phyloP scores from a whole-genome alignment of 2,797 vertebrate species.

The Zenarchopterus dispar region DNA sequence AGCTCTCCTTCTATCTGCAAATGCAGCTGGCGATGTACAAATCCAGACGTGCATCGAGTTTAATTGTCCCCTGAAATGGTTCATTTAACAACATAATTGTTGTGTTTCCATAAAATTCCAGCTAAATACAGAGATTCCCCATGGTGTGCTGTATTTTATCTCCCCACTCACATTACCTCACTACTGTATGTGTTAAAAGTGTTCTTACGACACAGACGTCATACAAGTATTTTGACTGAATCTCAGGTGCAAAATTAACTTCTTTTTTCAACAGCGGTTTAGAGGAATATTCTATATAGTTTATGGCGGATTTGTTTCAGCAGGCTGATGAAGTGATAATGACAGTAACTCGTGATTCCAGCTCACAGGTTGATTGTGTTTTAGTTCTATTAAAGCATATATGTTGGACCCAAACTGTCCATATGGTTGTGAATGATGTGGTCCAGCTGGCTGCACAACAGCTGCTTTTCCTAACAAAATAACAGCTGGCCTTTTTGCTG shows the following conservation, averaged over 20 bases:
- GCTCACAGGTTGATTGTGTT: too few relatives aligned
- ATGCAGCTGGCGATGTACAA: slow-evolving; percentile 5
- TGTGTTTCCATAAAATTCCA: slow-evolving; percentile 32
- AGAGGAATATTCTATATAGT: not conserved
- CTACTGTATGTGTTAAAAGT: not conserved
- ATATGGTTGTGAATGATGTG: too few relatives aligned
- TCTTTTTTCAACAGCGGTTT: too few relatives aligned
- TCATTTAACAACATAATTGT: slow-evolving; percentile 45
- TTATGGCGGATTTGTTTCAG: slow-evolving; percentile 23
- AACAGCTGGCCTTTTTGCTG: too few relatives aligned
- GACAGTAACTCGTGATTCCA: too few relatives aligned
- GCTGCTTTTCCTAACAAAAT: too few relatives aligned
- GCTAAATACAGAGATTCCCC: slow-evolving; percentile 37
- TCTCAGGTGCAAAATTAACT: too few relatives aligned
- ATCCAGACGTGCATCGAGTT: slow-evolving; percentile 10
- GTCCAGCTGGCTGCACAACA: too few relatives aligned
- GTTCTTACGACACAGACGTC: not conserved
- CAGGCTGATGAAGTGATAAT: slow-evolving; percentile 5
- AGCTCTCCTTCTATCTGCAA: slow-evolving; percentile 3
- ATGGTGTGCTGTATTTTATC: slow-evolving; percentile 2
- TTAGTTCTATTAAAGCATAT: too few relatives aligned
- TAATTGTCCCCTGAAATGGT: slow-evolving; percentile 35
- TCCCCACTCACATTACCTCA: not conserved
- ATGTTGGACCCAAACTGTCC: too few relatives aligned
- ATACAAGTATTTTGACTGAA: too few relatives aligned